Conservation (phyloP, 1,140 invertebrate species). For the Macrobrachium rosenbergii region DNA sequence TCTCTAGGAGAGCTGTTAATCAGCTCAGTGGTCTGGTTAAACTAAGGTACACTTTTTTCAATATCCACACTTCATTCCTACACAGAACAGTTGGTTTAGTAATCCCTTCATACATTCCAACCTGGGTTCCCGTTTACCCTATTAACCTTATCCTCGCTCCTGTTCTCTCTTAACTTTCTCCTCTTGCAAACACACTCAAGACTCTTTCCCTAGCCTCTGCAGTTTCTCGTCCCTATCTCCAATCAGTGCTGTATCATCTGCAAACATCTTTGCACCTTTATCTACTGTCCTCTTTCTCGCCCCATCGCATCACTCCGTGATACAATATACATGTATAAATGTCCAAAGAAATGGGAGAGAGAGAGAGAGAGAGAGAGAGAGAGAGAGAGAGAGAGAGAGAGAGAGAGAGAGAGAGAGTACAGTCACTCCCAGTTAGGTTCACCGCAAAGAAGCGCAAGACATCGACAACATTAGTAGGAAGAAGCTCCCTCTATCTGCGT, state of each 20-base stretch:
- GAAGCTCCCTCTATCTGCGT: too few relatives aligned
- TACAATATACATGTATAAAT: background rate
- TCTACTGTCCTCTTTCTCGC: too few relatives aligned
- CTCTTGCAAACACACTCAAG: background rate
- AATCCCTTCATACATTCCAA: background rate
- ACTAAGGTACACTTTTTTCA: too few relatives aligned
- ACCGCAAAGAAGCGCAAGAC: too few relatives aligned
- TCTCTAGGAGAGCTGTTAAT: too few relatives aligned
- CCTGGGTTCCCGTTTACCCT: background rate
- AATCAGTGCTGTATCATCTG: background rate
- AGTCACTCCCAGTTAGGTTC: background rate
- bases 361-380: slow-evolving; percentile 33
- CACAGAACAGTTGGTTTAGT: too few relatives aligned
- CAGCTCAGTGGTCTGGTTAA: too few relatives aligned
- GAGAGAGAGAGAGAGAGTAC: background rate
- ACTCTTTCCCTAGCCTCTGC: background rate
- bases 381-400: slow-evolving; percentile 20
- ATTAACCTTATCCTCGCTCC: background rate
- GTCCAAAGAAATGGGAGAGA: slow-evolving; percentile 17
- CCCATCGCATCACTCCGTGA: too few relatives aligned
- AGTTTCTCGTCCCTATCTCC: background rate
- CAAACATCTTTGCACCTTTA: too few relatives aligned
- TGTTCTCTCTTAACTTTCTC: background rate
- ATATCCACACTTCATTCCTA: too few relatives aligned
- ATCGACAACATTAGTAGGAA: too few relatives aligned